Evolutionary conservation across 53 echinoderm and acorn worm genomes (phyloP), one percentile per base, ranked within the genome.

Genomic region (Actinopyga echinites): DNA sequence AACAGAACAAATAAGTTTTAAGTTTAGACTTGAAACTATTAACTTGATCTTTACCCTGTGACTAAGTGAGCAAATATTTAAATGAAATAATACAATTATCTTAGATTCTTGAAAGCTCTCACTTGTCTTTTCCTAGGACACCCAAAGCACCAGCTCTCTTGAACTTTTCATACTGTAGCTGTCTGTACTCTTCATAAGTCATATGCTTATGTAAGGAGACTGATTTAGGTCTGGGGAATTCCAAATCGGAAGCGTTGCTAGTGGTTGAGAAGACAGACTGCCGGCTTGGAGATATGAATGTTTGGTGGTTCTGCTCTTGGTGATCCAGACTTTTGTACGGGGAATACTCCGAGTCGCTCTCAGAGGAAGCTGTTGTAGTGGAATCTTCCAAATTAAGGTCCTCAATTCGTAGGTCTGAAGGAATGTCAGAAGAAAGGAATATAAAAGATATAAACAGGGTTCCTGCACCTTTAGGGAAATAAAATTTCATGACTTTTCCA

Each of bases 131-230:
- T 0, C 92, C 99, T 1, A 91, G 84, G 10, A 95, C 89, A 35
- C 99, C 99, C 4, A 99, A 71, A 26, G 99, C 99, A 36, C 99
- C 99, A 42, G 99, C 99, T 66, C 89, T 82, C 84, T 99, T 99
- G 79, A 99, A 94, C 62, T 89, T 92, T 67, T 99, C 92, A 80
- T 99, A 94, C 84, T 99, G 99, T 29, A 90, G 67, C 68, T 99
- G 93, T 8, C 95, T 36, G 57, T 99, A 99, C 57, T 99, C 94
- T 63, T 99, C 94, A 73, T 99, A 99, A 1, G 89, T 86, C 81
- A 99, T 82, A 75, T 92, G 99, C 56, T 91, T 90, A 86, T 99
- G 99, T 32, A 99, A 82, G 1, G 93, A 94, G 56, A 99, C 94
- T 2, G 99, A 94, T 44, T 69, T 89, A 22, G 99, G 94, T 66